Conservation (phyloP, 35 echinoderm and acorn worm species). For the Amphiura filiformis region DNA sequence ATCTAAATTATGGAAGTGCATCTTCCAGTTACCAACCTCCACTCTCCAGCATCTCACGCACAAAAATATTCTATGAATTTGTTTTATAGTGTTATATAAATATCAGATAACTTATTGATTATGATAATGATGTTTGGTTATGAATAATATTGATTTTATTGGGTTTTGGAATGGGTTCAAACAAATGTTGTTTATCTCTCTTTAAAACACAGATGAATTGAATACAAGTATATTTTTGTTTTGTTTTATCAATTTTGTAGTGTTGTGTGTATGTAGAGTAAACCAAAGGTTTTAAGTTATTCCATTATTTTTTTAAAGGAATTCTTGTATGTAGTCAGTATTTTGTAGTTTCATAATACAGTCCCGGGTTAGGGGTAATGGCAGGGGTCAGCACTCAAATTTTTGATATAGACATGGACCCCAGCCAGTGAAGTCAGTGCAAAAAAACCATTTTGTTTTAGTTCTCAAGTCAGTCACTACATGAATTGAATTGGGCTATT, state of each 20-base stretch:
- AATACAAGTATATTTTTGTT: not conserved
- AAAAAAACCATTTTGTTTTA: no score
- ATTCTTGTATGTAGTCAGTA: not conserved
- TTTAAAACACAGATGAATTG: not conserved
- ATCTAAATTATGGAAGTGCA: not conserved
- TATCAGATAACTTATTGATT: not conserved
- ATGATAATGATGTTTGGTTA: not conserved
- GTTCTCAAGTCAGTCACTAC: no score
- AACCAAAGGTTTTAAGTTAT: not conserved
- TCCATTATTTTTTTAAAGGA: not conserved
- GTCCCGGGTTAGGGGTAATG: not conserved
- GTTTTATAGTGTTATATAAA: not conserved
- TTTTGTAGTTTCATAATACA: not conserved
- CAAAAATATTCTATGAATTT: not conserved
- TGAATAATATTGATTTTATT: not conserved
- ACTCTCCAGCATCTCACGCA: not conserved
- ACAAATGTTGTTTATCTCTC: not conserved
- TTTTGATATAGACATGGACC: not conserved
- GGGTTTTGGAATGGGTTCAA: not conserved
- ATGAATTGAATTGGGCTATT: no score
- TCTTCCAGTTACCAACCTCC: not conserved
- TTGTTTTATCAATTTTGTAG: not conserved
- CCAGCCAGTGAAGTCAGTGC: not conserved
- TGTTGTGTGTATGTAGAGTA: not conserved
- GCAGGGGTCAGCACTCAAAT: not conserved